Evolutionary conservation across 2,888 invertebrate genomes (phyloP).

Genomic region (Leistus spinibarbis): DNA sequence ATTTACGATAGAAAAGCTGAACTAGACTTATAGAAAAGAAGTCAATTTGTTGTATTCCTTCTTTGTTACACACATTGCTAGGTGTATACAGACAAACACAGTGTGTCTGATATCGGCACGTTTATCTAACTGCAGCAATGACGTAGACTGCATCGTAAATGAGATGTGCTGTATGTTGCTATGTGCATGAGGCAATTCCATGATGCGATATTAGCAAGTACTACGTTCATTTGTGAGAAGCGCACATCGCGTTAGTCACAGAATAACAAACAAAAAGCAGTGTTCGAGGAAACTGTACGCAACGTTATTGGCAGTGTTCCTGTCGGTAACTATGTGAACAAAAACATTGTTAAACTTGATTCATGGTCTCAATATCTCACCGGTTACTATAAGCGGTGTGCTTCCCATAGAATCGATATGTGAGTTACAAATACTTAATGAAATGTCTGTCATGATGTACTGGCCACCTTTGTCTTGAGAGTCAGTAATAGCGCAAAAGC

Average conservation of each 20-base stretch:
- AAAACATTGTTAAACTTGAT: slow-evolving; percentile 39
- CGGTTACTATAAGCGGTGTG: slow-evolving; percentile 31
- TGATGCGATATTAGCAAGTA: background rate
- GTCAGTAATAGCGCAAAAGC: slow-evolving; percentile 13
- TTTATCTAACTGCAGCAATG: no score
- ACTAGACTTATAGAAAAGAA: no score
- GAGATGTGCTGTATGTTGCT: no score
- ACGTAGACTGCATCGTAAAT: no score
- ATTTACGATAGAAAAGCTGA: no score
- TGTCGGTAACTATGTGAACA: slow-evolving; percentile 37
- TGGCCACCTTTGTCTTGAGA: slow-evolving; percentile 33
- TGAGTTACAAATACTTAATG: slow-evolving; percentile 38
- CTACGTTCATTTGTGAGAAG: background rate
- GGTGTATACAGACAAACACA: no score
- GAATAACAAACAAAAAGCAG: background rate
- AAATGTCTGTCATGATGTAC: slow-evolving; percentile 36
- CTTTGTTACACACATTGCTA: no score
- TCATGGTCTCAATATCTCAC: slow-evolving; percentile 37
- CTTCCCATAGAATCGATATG: slow-evolving; percentile 36
- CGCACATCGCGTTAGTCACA: background rate
- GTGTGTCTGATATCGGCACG: no score
- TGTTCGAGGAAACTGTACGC: background rate
- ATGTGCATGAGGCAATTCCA: background rate
- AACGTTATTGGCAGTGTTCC: slow-evolving; percentile 35
- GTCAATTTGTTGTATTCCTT: no score